A percentile compares a stretch with the other conserved stretches of the same genome.
These are phyloP conservation scores for Hydractinia symbiolongicarpus DNA, from an alignment of 30 jellyfish, hydroid and myxozoan species.

Conservation along the genomic window DNA sequence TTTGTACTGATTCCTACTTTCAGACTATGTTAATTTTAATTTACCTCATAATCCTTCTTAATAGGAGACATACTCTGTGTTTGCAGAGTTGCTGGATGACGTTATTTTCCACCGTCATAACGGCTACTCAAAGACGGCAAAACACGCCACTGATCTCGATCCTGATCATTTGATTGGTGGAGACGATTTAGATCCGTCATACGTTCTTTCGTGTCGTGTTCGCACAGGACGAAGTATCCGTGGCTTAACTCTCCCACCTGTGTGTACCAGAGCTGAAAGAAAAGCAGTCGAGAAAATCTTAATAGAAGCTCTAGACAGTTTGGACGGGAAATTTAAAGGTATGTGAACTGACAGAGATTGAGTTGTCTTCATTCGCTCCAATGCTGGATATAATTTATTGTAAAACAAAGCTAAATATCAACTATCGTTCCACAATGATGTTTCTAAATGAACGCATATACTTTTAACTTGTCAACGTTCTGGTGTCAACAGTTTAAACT, in stretches of 20 bases:
- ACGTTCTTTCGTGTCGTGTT: conserved; percentile 72
- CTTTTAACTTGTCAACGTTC: too few species aligned
- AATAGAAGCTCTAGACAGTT: conserved; percentile 37
- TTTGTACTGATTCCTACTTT: too few species aligned
- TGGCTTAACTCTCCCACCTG: conserved; percentile 66
- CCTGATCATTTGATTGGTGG: conserved; percentile 52
- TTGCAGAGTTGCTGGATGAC: conserved; percentile 51
- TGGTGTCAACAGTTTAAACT: too few species aligned
- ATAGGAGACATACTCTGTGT: conserved; percentile 63
- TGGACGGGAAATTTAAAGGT: conserved; percentile 57
- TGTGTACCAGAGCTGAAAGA: conserved; percentile 79
- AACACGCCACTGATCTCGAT: conserved; percentile 51
- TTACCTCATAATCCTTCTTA: neutral
- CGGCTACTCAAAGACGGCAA: conserved; percentile 48
- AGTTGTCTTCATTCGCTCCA: too few species aligned
- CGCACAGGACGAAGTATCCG: conserved; percentile 72
- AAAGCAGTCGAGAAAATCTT: conserved; percentile 44
- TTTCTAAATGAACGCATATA: too few species aligned
- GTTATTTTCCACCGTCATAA: conserved; percentile 61
- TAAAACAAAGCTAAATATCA: too few species aligned
- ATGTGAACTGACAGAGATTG: neutral
- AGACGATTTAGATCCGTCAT: conserved; percentile 56
- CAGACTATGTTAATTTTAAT: too few species aligned
- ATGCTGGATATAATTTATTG: too few species aligned
- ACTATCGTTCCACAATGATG: too few species aligned